Percentiles rank a stretch among this genome's conserved stretches.
Evolutionary conservation across 2,888 invertebrate genomes (phyloP).

Genomic region (Cheilosia vernalis): DNA sequence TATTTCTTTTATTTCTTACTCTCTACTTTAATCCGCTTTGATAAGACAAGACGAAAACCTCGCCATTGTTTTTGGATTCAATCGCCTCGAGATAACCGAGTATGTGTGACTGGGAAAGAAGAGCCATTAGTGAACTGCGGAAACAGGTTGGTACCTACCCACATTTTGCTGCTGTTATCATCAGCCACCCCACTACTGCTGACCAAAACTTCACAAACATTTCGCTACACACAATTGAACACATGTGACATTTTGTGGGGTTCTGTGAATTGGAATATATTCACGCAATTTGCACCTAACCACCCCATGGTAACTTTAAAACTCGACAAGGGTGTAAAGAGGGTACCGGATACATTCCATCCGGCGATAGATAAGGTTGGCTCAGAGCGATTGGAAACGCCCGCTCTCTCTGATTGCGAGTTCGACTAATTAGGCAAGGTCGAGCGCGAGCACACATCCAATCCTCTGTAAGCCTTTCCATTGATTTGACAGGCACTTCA

Average conservation of each 20-base stretch:
- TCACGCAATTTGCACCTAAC: not conserved
- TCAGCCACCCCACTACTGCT: no score
- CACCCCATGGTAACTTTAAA: not conserved
- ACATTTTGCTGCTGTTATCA: no score
- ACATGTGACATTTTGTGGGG: not conserved
- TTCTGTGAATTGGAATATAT: not conserved
- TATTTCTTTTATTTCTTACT: not conserved
- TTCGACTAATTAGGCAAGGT: slow-evolving; percentile 6
- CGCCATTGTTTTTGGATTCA: not conserved
- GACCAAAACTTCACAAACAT: not conserved
- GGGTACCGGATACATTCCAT: not conserved
- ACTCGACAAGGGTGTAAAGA: not conserved
- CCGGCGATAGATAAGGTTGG: not conserved
- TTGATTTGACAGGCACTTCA: not conserved
- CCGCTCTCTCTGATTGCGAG: not conserved
- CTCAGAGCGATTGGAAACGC: not conserved
- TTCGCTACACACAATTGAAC: not conserved
- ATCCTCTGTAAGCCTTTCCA: slow-evolving; percentile 2
- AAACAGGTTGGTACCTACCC: not conserved
- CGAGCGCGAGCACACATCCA: not conserved
- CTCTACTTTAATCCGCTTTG: slow-evolving; percentile 41
- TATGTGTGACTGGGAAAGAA: not conserved
- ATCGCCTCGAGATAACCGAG: slow-evolving; percentile 1
- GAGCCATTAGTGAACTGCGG: not conserved
- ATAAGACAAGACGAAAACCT: slow-evolving; percentile 10